Evolutionary conservation across 2,797 vertebrate species (phyloP), one percentile per base, ranked within the genome.

Genomic region (Chaunax sp.): DNA sequence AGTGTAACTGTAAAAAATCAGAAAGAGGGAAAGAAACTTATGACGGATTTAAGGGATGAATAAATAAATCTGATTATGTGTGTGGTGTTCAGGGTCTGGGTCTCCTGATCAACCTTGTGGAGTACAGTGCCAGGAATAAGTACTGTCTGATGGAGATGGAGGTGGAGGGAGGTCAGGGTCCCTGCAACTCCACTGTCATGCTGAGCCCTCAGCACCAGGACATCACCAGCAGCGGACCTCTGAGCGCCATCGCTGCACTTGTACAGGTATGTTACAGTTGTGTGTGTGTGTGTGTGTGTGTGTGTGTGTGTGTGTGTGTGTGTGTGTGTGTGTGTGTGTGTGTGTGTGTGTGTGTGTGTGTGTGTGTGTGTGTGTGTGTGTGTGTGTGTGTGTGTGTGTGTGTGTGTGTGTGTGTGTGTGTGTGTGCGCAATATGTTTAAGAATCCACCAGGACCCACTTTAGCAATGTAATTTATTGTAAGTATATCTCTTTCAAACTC

Each of bases 61-160:
- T 37, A 11, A 41, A 4, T 22, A 53, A 15, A 6, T 16, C 23
- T 1, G 26, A 11, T 9, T 22, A 45, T 52, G 51, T 62, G 37
- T 57, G 22, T 22, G 3, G 41, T 23, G 2, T 26, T 28, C 80
- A 98, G 97, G 97, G 97, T 79, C 94, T 99, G 84, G 97, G 97
- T 71, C 91, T 99, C 69, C 91, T 99, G 52, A 98, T 98, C 80
- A 99, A 99, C 90, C 93, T 99, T 45, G 98, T 99, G 64, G 97
- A 99, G 60, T 98, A 98, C 84, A 99, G 98, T 56, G 96, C 98
- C 79, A 94, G 97, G 81, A 99, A 99, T 85, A 87, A 96, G 47
- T 95, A 97, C 92, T 96, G 95, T 72, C 94, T 99, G 23, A 95
- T 97, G 87, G 98, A 97, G 83, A 98, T 98, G 97, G 94, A 97